Evolutionary conservation across 2,888 invertebrate genomes (phyloP), one percentile per base, ranked within the genome.

Genomic region (Sphinx pinastri): DNA sequence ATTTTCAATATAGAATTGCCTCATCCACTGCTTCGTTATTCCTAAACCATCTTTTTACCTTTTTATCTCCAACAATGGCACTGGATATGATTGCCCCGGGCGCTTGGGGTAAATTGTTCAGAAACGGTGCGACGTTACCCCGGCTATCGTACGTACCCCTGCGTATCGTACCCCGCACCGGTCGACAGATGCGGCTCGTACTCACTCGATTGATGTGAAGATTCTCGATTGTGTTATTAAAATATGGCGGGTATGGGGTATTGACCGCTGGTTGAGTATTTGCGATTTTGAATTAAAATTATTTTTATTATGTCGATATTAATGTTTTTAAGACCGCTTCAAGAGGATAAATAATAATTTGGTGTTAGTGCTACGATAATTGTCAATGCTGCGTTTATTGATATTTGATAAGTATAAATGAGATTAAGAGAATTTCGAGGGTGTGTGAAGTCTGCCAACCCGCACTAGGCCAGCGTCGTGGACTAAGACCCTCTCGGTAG

Each of bases 51-150:
- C 75, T 79, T 82, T 88, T 88, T 85, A 90, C 89, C 88, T 89
- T 91, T 89, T 89, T 88, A 88, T 88, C 88, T 87, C 76, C 81
- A 78, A 90, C 90, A 90, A 90, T 88, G 83, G 88, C 85, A 85
- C 88, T 90, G 88, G 88, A 88, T 87, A 84, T 86, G 88, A 88
- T 88, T 88, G 89, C 90, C 87, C 77, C 80, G 79, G 84, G 89
- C 77, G 68, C 69, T 70, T 70, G 71, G 72, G 74, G 72, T 73
- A 72, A 72, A 74, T 73, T 73, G 76, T 70, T 75, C 71, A 73
- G 72, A 73, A 74, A 60, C 52, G 70, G 69, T 71, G 69, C 59
- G 70, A n/a, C n/a, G 57, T 11, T 14, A 63, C 69, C 16, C 31
- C 6, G 5, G 7, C 25, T 25, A 25, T 25, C 25, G 25, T 25